Evolutionary conservation across 2,797 vertebrate species (phyloP).

Genomic region (Alauda arvensis): DNA sequence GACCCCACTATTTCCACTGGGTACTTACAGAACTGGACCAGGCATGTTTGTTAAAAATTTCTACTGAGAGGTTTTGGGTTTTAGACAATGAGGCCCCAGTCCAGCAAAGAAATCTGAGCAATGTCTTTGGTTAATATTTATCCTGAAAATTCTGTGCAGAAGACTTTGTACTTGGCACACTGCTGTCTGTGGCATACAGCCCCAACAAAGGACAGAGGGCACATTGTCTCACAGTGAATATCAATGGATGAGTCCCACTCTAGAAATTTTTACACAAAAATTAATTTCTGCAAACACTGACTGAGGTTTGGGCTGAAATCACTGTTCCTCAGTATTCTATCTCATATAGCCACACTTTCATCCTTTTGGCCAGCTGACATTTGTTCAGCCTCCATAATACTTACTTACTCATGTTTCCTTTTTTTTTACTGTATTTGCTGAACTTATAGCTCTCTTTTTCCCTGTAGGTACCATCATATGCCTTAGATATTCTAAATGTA

Average conservation of each 20-base stretch:
- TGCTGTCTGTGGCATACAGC: neutral
- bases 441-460: constrained; percentile 12
- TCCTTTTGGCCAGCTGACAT: constrained; percentile 15
- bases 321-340: neutral
- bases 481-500: neutral
- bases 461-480: neutral
- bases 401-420: constrained; percentile 11
- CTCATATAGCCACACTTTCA: neutral
- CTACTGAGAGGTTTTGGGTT: neutral
- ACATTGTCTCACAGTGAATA: neutral
- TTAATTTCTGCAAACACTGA: neutral
- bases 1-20: neutral
- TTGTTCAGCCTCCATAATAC: constrained; percentile 31
- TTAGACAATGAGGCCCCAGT: neutral
- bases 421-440: constrained; percentile 7
- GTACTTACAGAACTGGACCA: neutral
- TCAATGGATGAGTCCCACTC: neutral
- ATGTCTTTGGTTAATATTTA: neutral
- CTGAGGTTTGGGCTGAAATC: neutral
- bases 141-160: neutral
- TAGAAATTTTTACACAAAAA: neutral
- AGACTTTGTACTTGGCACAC: neutral
- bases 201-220: neutral
- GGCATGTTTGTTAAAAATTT: neutral
- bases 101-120: neutral